Base-by-base conservation (phyloP, 1,140 invertebrate species). In the Pomacea maculata region DNA sequence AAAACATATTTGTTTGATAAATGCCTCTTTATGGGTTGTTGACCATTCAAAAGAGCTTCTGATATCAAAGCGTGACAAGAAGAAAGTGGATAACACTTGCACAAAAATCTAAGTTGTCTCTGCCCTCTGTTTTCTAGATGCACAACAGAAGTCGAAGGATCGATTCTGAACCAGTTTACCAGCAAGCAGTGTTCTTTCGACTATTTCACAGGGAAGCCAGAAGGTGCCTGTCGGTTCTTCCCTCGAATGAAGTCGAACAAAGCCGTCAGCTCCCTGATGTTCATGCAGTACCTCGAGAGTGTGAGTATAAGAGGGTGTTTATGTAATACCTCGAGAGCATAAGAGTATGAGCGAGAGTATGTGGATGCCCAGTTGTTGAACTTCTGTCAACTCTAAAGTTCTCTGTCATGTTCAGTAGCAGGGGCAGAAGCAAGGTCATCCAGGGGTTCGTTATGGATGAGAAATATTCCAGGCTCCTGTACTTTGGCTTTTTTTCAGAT, bases 401-500 rank as follows among this genome's bases (percentile, higher is more conserved):
- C 25, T 25, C 25, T 25, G 25, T 25, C 25, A 25, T 25, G 25
- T 25, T 25, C 25, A 25, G 25, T 25, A 25, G 25, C 25, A 25
- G 25, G 25, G 25, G 25, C 25, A 25, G 25, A 25, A 25, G 25
- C 25, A 25, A 25, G 25, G 25, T 25, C 25, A 25, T 0, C 25
- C 25, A 25, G 25, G 25, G 25, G 25, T 25, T 25, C 25, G 25
- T 25, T 25, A 25, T 25, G 25, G 25, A 25, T 25, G 25, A 25
- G 25, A 25, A 25, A 25, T 25, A 25, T 25, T 25, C 25, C 25
- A 25, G 25, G 25, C 25, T 25, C 25, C 25, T 25, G 25, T 25
- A 25, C 25, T 25, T 25, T 25, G 34, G 6, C 34, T 45, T 45
- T 72, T 21, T 80, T 84, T 34, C 88, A 93, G 84, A 91, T 94